These are phyloP conservation scores for Rhamphomyia laevipes DNA, from an alignment of 2,888 invertebrate genomes.

Conservation along the genomic window DNA sequence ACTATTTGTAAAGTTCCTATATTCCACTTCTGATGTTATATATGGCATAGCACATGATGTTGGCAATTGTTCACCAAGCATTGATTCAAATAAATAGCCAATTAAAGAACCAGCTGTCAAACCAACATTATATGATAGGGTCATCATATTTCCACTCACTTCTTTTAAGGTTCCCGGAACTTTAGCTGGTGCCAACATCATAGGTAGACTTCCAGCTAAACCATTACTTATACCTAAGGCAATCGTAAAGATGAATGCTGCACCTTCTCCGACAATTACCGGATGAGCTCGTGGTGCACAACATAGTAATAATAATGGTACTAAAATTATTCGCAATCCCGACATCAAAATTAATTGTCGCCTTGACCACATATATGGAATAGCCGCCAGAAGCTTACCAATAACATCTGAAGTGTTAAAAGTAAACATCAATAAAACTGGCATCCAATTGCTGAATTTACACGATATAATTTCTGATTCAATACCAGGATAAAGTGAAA, in stretches of 20 bases:
- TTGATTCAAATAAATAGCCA: slow-evolving; percentile 64
- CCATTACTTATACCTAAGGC: slow-evolving; percentile 75
- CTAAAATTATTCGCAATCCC: slow-evolving; percentile 57
- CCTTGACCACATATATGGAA: slow-evolving; percentile 74
- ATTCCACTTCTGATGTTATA: no score
- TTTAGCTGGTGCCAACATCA: slow-evolving; percentile 81
- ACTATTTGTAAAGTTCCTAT: no score
- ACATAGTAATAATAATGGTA: slow-evolving; percentile 72
- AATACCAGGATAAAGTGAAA: slow-evolving; percentile 83
- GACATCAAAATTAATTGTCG: slow-evolving; percentile 65
- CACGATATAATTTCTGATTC: slow-evolving; percentile 81
- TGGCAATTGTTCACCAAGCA: slow-evolving; percentile 44
- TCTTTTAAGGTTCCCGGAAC: slow-evolving; percentile 78
- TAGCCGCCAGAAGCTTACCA: slow-evolving; percentile 64
- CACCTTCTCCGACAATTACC: slow-evolving; percentile 53
- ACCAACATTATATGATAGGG: slow-evolving; percentile 79
- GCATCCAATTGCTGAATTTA: slow-evolving; percentile 77
- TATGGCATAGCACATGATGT: not conserved
- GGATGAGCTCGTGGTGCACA: slow-evolving; percentile 67
- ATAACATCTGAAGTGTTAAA: slow-evolving; percentile 80
- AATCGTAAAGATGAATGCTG: slow-evolving; percentile 54
- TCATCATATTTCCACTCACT: slow-evolving; percentile 91
- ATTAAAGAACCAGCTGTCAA: slow-evolving; percentile 72
- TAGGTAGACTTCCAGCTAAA: slow-evolving; percentile 79
- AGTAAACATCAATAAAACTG: slow-evolving; percentile 77